Percentiles rank a stretch among this genome's conserved stretches.
Conservation (phyloP, 1,140 invertebrate genomes). For the Leptopilina boulardi region DNA sequence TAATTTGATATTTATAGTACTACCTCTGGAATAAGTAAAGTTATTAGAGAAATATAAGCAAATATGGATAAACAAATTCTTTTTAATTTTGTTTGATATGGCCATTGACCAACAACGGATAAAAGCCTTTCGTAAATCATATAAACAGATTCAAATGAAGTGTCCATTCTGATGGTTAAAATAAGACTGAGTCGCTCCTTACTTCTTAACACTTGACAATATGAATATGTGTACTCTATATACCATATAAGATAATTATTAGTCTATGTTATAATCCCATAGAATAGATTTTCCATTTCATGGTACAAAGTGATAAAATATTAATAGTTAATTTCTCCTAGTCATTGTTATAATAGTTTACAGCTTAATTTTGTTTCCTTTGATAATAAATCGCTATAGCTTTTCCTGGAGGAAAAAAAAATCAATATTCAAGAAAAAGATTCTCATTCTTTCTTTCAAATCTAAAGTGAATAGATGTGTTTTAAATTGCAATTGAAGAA, state of each 20-base stretch:
- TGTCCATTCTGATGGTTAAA: not conserved
- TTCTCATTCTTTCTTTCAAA: too few species aligned
- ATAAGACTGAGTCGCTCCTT: not conserved
- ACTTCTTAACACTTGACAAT: not conserved
- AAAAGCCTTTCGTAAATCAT: not conserved
- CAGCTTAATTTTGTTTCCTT: too few species aligned
- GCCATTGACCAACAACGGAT: not conserved
- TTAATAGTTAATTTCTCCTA: too few species aligned
- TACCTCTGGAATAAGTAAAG: not conserved
- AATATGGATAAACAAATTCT: not conserved
- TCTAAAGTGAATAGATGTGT: too few species aligned
- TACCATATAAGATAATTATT: not conserved
- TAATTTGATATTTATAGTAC: not conserved
- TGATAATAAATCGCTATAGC: too few species aligned
- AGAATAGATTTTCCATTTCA: too few species aligned
- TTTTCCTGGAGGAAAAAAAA: too few species aligned
- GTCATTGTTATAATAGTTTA: too few species aligned
- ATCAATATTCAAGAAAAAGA: too few species aligned
- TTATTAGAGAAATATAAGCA: not conserved
- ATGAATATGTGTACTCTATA: not conserved
- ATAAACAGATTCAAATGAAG: not conserved
- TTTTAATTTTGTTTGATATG: not conserved
- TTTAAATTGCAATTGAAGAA: too few species aligned
- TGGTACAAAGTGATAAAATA: too few species aligned
- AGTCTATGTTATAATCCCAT: too few species aligned